Conservation (phyloP, 2,797 vertebrate species). For the Muraenolepis orangiensis region DNA sequence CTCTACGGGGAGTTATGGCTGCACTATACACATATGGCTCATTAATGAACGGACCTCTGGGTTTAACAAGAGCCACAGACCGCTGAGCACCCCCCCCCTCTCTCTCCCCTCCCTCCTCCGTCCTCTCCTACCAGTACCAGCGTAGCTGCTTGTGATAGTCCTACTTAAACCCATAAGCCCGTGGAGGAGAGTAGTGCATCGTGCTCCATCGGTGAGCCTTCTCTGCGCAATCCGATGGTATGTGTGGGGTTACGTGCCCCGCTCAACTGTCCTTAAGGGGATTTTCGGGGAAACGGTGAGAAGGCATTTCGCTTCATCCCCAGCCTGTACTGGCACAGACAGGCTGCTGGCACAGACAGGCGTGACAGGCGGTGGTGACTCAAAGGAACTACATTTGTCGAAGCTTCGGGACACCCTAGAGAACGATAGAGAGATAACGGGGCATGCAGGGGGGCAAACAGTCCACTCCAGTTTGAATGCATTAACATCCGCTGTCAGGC, state of each 20-base stretch:
- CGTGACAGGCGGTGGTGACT: neutral
- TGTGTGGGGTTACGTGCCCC: neutral
- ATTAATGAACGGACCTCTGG: neutral
- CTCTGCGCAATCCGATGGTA: neutral
- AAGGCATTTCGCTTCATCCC: neutral
- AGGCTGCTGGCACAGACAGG: neutral
- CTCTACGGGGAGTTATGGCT: neutral
- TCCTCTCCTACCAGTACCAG: neutral
- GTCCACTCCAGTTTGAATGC: neutral
- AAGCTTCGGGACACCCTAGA: neutral
- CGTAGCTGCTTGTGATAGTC: neutral
- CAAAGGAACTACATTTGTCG: neutral
- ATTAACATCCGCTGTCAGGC: too few relatives aligned
- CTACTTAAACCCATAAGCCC: neutral
- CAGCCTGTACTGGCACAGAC: neutral
- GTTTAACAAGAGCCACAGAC: constrained; percentile 2
- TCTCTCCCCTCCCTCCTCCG: neutral
- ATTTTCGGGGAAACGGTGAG: neutral
- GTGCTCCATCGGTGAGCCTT: neutral
- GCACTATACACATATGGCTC: neutral
- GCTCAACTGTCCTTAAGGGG: neutral
- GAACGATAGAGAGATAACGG: neutral
- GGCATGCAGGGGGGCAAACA: neutral
- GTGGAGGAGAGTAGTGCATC: neutral
- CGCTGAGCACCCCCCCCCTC: neutral